Evolutionary conservation across 2,888 invertebrate genomes (phyloP), one percentile per base, ranked within the genome.

Genomic region (Argyresthia goedartella): DNA sequence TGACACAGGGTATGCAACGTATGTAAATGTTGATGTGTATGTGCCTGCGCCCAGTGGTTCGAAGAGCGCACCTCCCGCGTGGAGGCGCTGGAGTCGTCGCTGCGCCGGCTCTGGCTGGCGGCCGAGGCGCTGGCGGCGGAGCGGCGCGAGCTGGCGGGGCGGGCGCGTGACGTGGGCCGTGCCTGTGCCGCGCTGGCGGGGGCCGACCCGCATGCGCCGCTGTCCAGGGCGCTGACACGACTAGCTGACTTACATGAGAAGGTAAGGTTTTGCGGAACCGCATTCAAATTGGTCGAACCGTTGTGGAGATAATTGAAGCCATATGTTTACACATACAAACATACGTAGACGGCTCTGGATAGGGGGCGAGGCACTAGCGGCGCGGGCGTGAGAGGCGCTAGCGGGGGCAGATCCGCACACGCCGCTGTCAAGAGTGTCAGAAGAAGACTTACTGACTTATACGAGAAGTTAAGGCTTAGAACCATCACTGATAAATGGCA

Each of bases 391-490:
- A 59, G 94, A 95, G 59, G 59, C 72, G 89, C 86, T 98, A 35
- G 95, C 97, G 59, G 95, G 95, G 54, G 95, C 96, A 53, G 98
- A 98, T 78, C 96, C 98, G 65, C 96, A 97, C 68, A 95, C 95
- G 56, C 94, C 94, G 9, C 88, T 98, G 39, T 96, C 97, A 0
- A 89, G 96, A 63, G 97, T 96, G 1, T n/a, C n/a, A n/a, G n/a
- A n/a, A n/a, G n/a, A n/a, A n/a, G n/a, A n/a, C n/a, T n/a, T n/a
- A n/a, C n/a, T n/a, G n/a, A n/a, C n/a, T n/a, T n/a, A n/a, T n/a
- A n/a, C n/a, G n/a, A n/a, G n/a, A n/a, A n/a, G n/a, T n/a, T n/a
- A n/a, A n/a, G n/a, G n/a, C n/a, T n/a, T n/a, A n/a, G n/a, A n/a
- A n/a, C n/a, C n/a, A n/a, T n/a, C n/a, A n/a, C n/a, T n/a, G n/a